phyloP scores from a whole-genome alignment of 2,888 invertebrate species.

The Linnaemya vulpina region DNA sequence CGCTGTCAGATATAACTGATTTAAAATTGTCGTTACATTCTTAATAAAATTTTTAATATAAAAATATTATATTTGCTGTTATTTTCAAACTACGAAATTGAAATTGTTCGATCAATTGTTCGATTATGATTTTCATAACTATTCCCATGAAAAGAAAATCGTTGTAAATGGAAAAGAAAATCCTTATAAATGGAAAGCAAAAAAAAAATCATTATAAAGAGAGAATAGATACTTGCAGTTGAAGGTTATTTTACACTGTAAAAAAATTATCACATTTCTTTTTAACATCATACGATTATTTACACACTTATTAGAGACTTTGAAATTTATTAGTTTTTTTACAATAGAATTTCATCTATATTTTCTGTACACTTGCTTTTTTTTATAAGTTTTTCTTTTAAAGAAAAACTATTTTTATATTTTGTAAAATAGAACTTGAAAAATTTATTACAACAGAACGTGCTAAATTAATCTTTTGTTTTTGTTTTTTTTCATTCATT shows the following conservation, averaged over 20 bases:
- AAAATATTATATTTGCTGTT: too few relatives aligned
- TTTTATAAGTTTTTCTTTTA: not conserved
- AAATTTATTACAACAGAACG: constrained; percentile 62
- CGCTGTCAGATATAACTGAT: too few relatives aligned
- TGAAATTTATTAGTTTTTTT: constrained; percentile 58
- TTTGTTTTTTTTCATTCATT: constrained; percentile 53
- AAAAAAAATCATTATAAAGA: not conserved
- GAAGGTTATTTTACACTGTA: constrained; percentile 52
- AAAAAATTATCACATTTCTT: constrained; percentile 8
- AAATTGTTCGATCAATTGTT: too few relatives aligned
- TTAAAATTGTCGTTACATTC: too few relatives aligned
- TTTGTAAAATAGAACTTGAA: constrained; percentile 40
- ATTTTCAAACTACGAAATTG: too few relatives aligned
- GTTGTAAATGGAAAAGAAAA: too few relatives aligned
- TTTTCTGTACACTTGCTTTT: constrained; percentile 58
- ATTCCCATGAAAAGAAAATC: too few relatives aligned
- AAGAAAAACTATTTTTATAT: constrained; percentile 22
- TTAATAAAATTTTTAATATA: too few relatives aligned
- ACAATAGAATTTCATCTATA: constrained; percentile 46
- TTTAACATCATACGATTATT: constrained; percentile 57
- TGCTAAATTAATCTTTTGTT: constrained; percentile 59
- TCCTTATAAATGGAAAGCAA: too few relatives aligned
- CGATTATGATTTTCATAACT: too few relatives aligned
- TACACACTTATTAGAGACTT: constrained; percentile 50
- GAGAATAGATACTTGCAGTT: constrained; percentile 34